Base-by-base conservation (phyloP, 2,888 invertebrate species). In the Plebejus anna region DNA sequence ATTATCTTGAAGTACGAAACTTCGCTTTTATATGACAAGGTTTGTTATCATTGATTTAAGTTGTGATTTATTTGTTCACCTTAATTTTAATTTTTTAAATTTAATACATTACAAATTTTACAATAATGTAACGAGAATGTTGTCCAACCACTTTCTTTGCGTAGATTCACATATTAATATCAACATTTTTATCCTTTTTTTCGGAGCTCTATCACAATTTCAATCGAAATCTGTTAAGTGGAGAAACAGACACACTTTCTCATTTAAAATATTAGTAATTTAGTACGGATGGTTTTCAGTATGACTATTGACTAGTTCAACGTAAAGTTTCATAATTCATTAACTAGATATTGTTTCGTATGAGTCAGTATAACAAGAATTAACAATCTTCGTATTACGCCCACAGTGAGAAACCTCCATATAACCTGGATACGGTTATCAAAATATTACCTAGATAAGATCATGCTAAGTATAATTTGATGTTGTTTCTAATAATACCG, bases 351-450 rank as follows among this genome's bases (percentile, higher is more conserved):
- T 55, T 22, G 59, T 22, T 59, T 59, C 6, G 59, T 59, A 22
- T 59, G 59, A 59, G n/a, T 59, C 59, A 59, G n/a, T 2, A 59
- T 59, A 2, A 22, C 22, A 16, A 59, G 59, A 59, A 59, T 59
- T 6, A 59, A 13, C n/a, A 59, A 59, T 59, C 59, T n/a, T 59
- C 22, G 59, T 59, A 59, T 59, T 59, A 59, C 59, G 13, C 59
- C 59, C 59, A 59, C 59, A 1, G 0, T 2, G 22, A 59, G 59
- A 59, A 59, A n/a, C 59, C 59, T n/a, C 59, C 22, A 2, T 16
- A n/a, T 59, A 59, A 59, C 59, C 22, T 59, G 22, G 59, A 59
- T 59, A n/a, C n/a, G 57, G 22, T 59, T 59, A 59, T 59, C 59
- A 59, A 22, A 59, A 59, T 59, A 59, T 59, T 22, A 59, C 59